Evolutionary conservation across 1,140 invertebrate genomes (phyloP).

Genomic region (Achroia grisella): DNA sequence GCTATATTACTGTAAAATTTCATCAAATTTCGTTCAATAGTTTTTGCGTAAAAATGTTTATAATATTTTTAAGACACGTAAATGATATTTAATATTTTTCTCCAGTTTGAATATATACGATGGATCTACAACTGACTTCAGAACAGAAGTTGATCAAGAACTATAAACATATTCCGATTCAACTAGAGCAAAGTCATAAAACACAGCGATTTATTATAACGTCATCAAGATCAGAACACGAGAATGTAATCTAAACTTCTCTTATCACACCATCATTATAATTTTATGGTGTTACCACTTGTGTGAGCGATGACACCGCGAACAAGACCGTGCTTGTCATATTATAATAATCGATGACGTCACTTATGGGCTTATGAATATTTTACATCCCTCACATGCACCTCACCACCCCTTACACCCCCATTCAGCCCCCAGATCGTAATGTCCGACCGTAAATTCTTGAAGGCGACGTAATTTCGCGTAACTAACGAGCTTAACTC

Average conservation of each 20-base stretch:
- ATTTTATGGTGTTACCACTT: not conserved
- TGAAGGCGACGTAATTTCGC: slow-evolving; percentile 6
- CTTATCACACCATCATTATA: not conserved
- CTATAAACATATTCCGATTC: too few relatives aligned
- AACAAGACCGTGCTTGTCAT: not conserved
- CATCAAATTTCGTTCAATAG: too few relatives aligned
- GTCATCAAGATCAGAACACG: not conserved
- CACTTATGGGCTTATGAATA: slow-evolving; percentile 27
- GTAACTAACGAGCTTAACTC: slow-evolving; percentile 6
- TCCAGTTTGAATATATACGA: too few relatives aligned
- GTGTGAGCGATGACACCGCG: too few relatives aligned
- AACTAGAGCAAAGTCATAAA: too few relatives aligned
- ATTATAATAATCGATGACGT: slow-evolving; percentile 26
- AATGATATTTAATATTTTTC: too few relatives aligned
- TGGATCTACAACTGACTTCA: too few relatives aligned
- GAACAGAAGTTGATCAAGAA: too few relatives aligned
- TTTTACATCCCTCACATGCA: slow-evolving; percentile 18
- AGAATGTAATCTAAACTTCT: not conserved
- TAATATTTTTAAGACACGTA: too few relatives aligned
- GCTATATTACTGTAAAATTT: too few relatives aligned
- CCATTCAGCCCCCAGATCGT: not conserved
- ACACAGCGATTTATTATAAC: too few relatives aligned
- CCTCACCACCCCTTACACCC: not conserved
- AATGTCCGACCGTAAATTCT: slow-evolving; percentile 14
- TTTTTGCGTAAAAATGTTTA: too few relatives aligned